Base-by-base conservation (phyloP, 2,888 invertebrate species). In the Erannis defoliaria region DNA sequence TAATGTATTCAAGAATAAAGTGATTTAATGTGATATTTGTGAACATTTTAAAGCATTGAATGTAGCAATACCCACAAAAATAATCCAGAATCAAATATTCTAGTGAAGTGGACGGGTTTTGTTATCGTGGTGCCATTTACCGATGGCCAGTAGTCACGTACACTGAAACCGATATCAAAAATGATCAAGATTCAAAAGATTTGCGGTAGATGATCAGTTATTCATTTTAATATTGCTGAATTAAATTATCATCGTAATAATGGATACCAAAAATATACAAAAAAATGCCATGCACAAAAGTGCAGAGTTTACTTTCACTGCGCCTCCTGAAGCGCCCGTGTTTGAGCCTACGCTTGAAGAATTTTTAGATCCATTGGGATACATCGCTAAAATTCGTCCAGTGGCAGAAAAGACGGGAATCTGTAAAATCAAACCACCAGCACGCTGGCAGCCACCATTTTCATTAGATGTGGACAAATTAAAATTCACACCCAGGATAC, bases 381-480 rank as follows among this genome's bases (percentile, higher is more conserved):
- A 96, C 80, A 95, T 97, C 58, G 94, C 94, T 37, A 96, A 96
- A 90, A 96, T 97, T 70, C 93, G 95, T 55, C 95, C 95, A 18
- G 93, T 95, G 48, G 96, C 96, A 10, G 95, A 96, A 82, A 94
- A 94, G 84, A 94, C 94, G 64, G 96, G 96, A 64, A 96, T 97
- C 67, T 96, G 96, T 80, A 96, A 96, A 93, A 96, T 97, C 76
- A 94, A 94, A 75, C 96, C 96, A 55, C 96, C 96, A 55, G 85
- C 94, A 79, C 94, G 94, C 70, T 97, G 96, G 96, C 95, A 96
- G 78, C 96, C 96, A 71, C 96, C 96, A 51, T 97, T 97, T 94
- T 96, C 96, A 43, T 94, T 97, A 71, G 95, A 97, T 88, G 94
- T 96, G 56, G 95, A 96, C 77, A 93, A 92, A 85, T 85, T 93